Evolutionary conservation across 2,888 invertebrate species (phyloP).

Genomic region (Selenia dentaria): DNA sequence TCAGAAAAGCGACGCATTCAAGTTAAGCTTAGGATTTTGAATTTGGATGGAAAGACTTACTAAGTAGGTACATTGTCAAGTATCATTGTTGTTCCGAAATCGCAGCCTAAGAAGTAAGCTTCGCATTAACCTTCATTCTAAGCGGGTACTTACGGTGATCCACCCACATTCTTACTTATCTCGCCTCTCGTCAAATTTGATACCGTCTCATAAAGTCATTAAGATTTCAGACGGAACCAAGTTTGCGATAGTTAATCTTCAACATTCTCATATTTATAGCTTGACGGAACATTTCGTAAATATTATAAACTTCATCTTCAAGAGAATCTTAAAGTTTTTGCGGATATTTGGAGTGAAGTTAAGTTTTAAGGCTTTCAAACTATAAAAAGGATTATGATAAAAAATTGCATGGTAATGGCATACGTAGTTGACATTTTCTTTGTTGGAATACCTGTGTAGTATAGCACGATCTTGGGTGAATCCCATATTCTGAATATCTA

Average conservation of each 20-base stretch:
- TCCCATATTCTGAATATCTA: too few relatives aligned
- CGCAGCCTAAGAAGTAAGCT: too few relatives aligned
- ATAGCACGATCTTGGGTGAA: too few relatives aligned
- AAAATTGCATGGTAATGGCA: not conserved
- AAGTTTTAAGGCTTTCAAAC: constrained; percentile 4
- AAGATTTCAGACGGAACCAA: constrained; percentile 19
- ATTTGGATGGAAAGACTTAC: too few relatives aligned
- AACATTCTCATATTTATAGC: constrained; percentile 21
- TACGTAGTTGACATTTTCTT: not conserved
- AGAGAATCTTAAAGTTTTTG: constrained; percentile 15
- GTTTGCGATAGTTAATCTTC: constrained; percentile 18
- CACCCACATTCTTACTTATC: constrained; percentile 3
- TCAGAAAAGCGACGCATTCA: too few relatives aligned
- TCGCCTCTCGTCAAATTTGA: constrained; percentile 6
- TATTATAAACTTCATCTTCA: constrained; percentile 20
- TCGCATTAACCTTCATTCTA: too few relatives aligned
- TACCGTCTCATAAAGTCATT: constrained; percentile 18
- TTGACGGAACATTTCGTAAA: constrained; percentile 14
- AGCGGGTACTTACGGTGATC: not conserved
- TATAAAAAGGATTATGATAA: not conserved
- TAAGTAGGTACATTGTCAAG: too few relatives aligned
- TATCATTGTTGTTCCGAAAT: too few relatives aligned
- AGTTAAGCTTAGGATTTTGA: too few relatives aligned
- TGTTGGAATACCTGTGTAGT: not conserved
- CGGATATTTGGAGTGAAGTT: constrained; percentile 6